A percentile compares a stretch with the other conserved stretches of the same genome.
Evolutionary conservation across 64 coral and sea anemone genomes (phyloP).

Genomic region (Montipora capricornis): DNA sequence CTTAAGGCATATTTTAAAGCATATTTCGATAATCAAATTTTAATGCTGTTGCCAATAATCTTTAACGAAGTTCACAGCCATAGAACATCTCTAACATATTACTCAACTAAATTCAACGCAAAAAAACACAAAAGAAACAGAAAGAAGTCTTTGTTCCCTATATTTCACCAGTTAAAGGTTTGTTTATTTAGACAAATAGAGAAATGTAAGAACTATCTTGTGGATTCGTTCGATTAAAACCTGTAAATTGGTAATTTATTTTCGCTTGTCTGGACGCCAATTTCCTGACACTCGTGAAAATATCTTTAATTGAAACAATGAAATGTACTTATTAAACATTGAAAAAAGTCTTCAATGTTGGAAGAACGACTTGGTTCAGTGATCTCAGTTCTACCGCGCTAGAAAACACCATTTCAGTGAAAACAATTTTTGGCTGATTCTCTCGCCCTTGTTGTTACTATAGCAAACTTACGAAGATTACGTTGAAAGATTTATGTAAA

Average conservation of each 20-base stretch:
- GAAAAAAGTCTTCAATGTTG: constrained; percentile 2
- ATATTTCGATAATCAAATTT: constrained; percentile 27
- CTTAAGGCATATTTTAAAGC: constrained; percentile 16
- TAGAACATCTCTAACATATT: neutral
- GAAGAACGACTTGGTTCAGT: neutral
- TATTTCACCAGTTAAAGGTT: constrained; percentile 7
- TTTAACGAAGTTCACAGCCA: neutral
- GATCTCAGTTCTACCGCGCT: neutral
- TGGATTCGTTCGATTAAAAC: constrained; percentile 44
- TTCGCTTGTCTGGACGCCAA: neutral
- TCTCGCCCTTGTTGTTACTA: neutral
- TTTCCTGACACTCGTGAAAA: constrained; percentile 22
- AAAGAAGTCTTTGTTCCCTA: neutral
- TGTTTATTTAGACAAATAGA: constrained; percentile 40
- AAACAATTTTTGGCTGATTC: neutral
- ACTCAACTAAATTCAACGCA: neutral
- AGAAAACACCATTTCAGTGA: neutral
- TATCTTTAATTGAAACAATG: neutral
- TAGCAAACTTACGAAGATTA: neutral
- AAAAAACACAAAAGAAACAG: neutral
- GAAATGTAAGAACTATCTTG: constrained; percentile 20
- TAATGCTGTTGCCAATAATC: neutral
- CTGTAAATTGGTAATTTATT: constrained; percentile 61
- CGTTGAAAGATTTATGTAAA: neutral
- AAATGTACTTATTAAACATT: constrained; percentile 36